Evolutionary conservation across 2,888 invertebrate species (phyloP), one percentile per base, ranked within the genome.

Genomic region (Cancer borealis): DNA sequence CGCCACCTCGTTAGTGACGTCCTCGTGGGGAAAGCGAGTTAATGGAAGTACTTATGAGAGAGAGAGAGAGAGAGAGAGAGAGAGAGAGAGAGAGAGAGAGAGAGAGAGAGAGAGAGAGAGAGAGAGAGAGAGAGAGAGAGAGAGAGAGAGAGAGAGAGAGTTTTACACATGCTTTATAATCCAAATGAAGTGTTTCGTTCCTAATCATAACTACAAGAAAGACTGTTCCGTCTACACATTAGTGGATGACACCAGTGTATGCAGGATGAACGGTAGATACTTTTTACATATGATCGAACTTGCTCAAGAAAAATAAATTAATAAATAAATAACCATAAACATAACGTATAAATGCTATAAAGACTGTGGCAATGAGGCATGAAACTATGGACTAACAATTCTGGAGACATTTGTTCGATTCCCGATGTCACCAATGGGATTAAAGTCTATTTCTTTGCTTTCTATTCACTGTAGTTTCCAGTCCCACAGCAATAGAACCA

Each of bases 81-180:
- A 88, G 88, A 88, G 88, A 88, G 88, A 88, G 92, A 92, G 92
- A 92, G 73, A 46, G 92, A 91, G 91, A 91, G 91, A 66, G 91
- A 91, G 91, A 73, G 91, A 45, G 91, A 45, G 91, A 73, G 73
- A 91, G 73, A 46, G 73, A 73, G 73, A 91, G 91, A 73, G 73
- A 73, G 45, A 66, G 46, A 49, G 10, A 12, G 49, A 49, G 6
- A 49, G 49, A 49, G 6, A 49, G 49, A 49, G 10, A 49, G 49
- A 49, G 8, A 49, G 12, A 73, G 66, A 91, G 73, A 73, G 46
- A 73, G 73, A 91, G 91, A 91, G 91, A 91, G 39, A 66, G 73
- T 66, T 66, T 21, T 66, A 17, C 21, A 66, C 60, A 17, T 5
- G 17, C 4, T 66, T 66, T 66, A 66, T 66, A 17, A 17, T 21